Evolutionary conservation across 2,797 vertebrate genomes (phyloP), one percentile per base, ranked within the genome.

Genomic region (Falco biarmicus): DNA sequence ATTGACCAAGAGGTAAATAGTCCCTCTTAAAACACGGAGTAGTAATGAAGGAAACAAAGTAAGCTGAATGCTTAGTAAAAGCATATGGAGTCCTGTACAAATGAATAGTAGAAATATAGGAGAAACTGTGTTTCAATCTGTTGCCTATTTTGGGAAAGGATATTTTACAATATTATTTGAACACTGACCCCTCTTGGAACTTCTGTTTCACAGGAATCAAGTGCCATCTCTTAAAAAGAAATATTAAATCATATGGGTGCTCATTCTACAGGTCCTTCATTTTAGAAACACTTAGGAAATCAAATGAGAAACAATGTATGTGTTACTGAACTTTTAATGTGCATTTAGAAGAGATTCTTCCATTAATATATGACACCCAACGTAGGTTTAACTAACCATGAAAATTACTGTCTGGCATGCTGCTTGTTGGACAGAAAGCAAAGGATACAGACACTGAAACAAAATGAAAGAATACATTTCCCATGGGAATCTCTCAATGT

Each of bases 11-110:
- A 76, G 11, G 13, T 57, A 41, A 91, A 69, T 37, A 11, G 25
- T 1, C 6, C 6, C 4, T 53, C 19, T 57, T 29, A 56, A 69
- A 74, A 29, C 11, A 59, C 0, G 0, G 8, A 19, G 4, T 18
- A 70, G 7, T 59, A 71, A 71, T n/a, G 34, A 89, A 66, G 39
- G 14, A 70, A 63, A 56, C 7, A 57, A 5, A 32, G 6, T 12
- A 53, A 86, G 9, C 8, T 59, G 11, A 73, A 29, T 47, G 34
- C 15, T 89, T 41, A 28, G 5, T 43, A 48, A 89, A 47, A 84
- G 13, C 3, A 26, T 51, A 10, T 15, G 10, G 9, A 81, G 8
- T 34, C 31, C 29, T 56, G 12, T 17, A 18, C 14, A 70, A 37
- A 87, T 54, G 12, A 82, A 5, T 57, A 7, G 3, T 45, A 47